These are phyloP conservation scores for Tachysurus vachellii DNA, from an alignment of 2,113 vertebrate species.

Conservation along the genomic window DNA sequence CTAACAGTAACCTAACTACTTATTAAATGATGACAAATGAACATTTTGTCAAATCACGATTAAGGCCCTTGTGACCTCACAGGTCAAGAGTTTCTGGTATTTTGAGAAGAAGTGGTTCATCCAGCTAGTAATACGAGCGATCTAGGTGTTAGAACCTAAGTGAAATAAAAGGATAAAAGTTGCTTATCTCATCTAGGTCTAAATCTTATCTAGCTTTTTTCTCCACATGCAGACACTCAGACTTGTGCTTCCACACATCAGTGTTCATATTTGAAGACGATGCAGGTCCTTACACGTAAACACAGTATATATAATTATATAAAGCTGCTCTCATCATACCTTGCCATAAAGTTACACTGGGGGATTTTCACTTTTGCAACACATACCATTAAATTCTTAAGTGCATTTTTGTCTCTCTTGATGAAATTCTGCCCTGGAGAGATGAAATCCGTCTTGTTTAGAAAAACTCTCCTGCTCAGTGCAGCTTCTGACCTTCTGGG, in stretches of 20 bases:
- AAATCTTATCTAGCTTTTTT: background rate
- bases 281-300: constrained; percentile 36
- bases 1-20: background rate
- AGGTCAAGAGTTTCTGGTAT: background rate
- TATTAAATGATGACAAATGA: background rate
- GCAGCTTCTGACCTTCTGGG: constrained; percentile 40
- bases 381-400: constrained; percentile 49
- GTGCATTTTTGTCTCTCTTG: constrained; percentile 32
- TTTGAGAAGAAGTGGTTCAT: background rate
- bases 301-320: constrained; percentile 44
- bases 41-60: background rate
- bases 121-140: background rate
- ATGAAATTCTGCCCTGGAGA: constrained; percentile 47
- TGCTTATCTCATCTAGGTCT: background rate
- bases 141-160: background rate
- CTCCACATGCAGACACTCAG: background rate
- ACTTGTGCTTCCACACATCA: background rate
- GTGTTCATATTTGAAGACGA: background rate
- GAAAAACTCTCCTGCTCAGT: constrained; percentile 37
- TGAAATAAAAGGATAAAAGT: background rate
- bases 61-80: background rate
- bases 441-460: constrained; percentile 46
- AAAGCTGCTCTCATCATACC: constrained; percentile 44
- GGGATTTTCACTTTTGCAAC: constrained; percentile 48
- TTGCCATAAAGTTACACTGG: constrained; percentile 31